These are phyloP conservation scores for Acrocephalus scirpaceus DNA, from an alignment of 2,797 vertebrate species.

Conservation along the genomic window DNA sequence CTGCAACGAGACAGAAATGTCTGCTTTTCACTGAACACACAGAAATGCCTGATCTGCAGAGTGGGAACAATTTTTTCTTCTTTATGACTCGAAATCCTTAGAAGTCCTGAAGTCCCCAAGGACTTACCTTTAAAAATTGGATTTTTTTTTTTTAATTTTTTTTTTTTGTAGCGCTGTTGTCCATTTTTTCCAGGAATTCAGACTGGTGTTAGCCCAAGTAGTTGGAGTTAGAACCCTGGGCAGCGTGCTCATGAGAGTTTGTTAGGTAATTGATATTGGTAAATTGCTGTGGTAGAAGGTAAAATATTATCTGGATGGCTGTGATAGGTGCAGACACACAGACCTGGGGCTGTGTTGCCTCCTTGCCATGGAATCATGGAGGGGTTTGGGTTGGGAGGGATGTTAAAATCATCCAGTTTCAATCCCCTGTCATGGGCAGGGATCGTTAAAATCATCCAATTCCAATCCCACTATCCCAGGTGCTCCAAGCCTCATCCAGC, in stretches of 20 bases:
- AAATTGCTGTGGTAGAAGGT: background rate
- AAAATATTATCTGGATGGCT: background rate
- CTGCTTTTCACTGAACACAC: background rate
- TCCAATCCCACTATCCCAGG: background rate
- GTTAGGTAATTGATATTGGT: background rate
- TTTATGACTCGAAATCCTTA: background rate
- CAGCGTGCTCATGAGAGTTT: background rate
- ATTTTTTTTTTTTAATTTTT: too few species aligned
- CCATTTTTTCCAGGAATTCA: background rate
- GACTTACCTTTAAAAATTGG: background rate
- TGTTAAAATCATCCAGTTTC: background rate
- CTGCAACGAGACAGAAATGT: background rate
- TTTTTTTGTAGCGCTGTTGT: background rate
- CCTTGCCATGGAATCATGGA: background rate
- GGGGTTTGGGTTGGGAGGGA: background rate
- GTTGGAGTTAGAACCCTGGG: background rate
- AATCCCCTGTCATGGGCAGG: background rate
- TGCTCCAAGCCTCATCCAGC: background rate
- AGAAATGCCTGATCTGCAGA: background rate
- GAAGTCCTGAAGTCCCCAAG: background rate
- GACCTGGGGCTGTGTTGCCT: accelerated
- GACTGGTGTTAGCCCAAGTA: accelerated
- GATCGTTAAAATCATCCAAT: background rate
- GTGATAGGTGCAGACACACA: background rate
- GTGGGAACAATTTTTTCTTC: background rate